These are phyloP conservation scores for Capricornis sumatraensis DNA, from an alignment of 2,113 vertebrate genomes.

Conservation along the genomic window DNA sequence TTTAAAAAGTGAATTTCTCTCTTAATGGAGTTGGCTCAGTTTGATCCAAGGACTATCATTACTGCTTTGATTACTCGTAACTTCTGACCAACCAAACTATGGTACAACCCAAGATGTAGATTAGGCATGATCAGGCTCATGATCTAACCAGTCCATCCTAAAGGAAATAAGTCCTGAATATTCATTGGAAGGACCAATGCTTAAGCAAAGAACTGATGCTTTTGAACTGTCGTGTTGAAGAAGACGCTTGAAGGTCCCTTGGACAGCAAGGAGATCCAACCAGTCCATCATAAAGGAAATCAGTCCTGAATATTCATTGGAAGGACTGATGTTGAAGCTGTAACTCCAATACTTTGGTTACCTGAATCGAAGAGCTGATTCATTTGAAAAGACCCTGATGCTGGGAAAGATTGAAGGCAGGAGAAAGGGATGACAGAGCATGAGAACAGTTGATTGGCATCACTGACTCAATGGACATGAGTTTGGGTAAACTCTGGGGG, in stretches of 20 bases:
- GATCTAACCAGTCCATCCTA: not conserved
- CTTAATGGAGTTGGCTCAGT: accelerated
- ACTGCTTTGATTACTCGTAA: not conserved
- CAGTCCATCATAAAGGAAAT: not conserved
- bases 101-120: not conserved
- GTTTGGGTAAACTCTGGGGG: not conserved
- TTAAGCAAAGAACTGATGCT: not conserved
- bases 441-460: not conserved
- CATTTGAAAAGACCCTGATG: not conserved
- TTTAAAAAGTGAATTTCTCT: not conserved
- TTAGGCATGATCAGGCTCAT: too few relatives aligned
- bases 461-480: not conserved
- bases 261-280: not conserved
- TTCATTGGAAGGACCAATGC: not conserved
- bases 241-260: not conserved
- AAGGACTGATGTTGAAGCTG: not conserved
- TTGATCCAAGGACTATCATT: not conserved
- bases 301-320: not conserved
- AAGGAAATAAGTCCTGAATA: not conserved
- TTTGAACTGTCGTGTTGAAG: not conserved
- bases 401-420: not conserved
- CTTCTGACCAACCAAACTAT: not conserved
- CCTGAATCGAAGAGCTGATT: not conserved
- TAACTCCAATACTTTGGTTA: not conserved
- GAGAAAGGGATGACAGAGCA: accelerated